Conservation (phyloP, 2,797 vertebrate genomes). For the Onychomys arenicola region DNA sequence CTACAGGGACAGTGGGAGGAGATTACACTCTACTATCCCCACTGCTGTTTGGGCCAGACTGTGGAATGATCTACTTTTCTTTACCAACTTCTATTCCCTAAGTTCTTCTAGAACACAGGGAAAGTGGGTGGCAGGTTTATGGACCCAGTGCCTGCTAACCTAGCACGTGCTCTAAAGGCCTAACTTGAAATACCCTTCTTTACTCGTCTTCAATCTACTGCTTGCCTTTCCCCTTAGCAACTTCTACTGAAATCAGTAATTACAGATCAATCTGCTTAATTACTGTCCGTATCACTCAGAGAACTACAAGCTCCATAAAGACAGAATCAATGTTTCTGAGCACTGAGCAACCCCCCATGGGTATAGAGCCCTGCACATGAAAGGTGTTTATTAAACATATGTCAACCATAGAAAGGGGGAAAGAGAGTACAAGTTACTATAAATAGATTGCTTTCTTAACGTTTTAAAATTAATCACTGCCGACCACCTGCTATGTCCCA, state of each 20-base stretch:
- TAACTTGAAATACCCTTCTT: conserved; percentile 8
- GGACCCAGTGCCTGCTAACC: neutral
- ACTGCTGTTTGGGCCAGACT: neutral
- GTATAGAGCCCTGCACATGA: neutral
- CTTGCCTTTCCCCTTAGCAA: neutral
- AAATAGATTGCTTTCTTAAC: neutral
- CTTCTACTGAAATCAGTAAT: conserved; percentile 40
- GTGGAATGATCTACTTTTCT: neutral
- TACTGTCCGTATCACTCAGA: neutral
- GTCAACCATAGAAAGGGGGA: neutral
- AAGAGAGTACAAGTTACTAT: neutral
- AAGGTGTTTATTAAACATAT: conserved; percentile 20
- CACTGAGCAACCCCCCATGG: neutral
- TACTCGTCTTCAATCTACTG: neutral
- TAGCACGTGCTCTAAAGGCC: neutral
- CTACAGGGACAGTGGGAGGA: neutral
- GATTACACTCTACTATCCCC: neutral
- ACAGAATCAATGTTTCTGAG: neutral
- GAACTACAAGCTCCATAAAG: conserved; percentile 1
- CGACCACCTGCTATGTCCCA: neutral
- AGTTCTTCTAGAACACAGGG: neutral
- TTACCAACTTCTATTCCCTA: neutral
- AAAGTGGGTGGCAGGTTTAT: neutral
- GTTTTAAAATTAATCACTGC: conserved; percentile 14
- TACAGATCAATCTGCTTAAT: neutral